A percentile compares a stretch with the other conserved stretches of the same genome.
Evolutionary conservation across 2,797 vertebrate genomes (phyloP).

Genomic region (Mormyrops attenuatus): DNA sequence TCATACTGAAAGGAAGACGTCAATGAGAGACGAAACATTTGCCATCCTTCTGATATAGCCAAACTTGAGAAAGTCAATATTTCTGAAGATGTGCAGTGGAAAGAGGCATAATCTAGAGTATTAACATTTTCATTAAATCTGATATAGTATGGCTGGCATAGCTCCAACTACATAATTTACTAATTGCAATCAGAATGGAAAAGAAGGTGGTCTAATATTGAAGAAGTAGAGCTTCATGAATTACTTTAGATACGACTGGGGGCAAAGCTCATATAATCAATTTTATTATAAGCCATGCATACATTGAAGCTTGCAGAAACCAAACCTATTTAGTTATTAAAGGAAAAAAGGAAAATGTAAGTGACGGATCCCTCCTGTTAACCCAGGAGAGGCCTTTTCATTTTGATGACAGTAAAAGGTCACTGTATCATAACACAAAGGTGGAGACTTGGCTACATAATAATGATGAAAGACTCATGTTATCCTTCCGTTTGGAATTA

Average conservation of each 20-base stretch:
- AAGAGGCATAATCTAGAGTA: conserved; percentile 35
- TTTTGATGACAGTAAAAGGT: neutral
- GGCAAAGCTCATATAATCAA: neutral
- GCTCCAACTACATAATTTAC: conserved; percentile 65
- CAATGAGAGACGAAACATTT: conserved; percentile 44
- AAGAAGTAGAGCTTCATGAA: conserved; percentile 26
- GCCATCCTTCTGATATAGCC: conserved; percentile 51
- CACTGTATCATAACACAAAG: neutral
- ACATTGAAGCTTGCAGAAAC: neutral
- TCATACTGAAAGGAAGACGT: conserved; percentile 6
- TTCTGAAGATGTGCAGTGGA: conserved; percentile 36
- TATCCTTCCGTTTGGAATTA: neutral
- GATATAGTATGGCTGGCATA: conserved; percentile 59
- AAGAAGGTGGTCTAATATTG: conserved; percentile 34
- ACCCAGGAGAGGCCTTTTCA: neutral
- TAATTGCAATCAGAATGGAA: conserved; percentile 62
- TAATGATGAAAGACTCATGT: neutral
- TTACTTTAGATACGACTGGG: conserved; percentile 17
- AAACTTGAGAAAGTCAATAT: conserved; percentile 59
- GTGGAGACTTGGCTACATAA: neutral
- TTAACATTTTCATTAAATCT: conserved; percentile 67
- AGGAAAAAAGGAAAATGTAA: neutral
- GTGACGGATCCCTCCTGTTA: neutral
- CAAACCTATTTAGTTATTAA: neutral
- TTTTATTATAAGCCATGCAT: conserved; percentile 2